Evolutionary conservation across 2,113 vertebrate species (phyloP), one percentile per base, ranked within the genome.

Genomic region (Hystrix brachyura): DNA sequence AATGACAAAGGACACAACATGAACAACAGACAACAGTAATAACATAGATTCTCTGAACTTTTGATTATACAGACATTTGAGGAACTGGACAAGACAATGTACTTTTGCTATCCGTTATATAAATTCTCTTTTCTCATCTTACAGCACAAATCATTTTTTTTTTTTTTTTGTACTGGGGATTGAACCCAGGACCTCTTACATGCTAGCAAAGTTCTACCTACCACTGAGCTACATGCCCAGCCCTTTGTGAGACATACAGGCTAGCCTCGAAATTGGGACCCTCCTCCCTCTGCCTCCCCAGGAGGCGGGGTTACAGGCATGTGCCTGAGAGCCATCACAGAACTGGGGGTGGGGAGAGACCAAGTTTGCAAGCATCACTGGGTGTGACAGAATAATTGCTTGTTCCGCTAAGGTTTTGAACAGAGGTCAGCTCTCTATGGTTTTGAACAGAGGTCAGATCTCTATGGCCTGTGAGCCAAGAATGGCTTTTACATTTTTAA

Each of bases 61-160:
- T 90, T 72, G 87, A 6, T 29, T 90, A 93, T 5, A 93, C 0
- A 91, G 0, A 11, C 7, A 67, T 64, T 10, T 32, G n/a, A 96
- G 43, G 62, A 96, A 96, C 59, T 82, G 84, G 91, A 74, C 13
- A 96, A 97, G 97, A 86, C 74, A 53, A 78, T 14, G 55, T 38
- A 51, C n/a, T 94, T 96, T 76, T 57, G 46, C 86, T 90, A 60
- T n/a, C 34, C 17, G 76, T 53, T 80, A 89, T 19, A 92, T 59
- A 94, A 95, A 82, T 67, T 80, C 48, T 89, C 25, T 97, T n/a
- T 29, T 97, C 53, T 55, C 92, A 91, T 94, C 79, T 78, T 51
- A 32, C 83, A 72, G 5, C 38, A 14, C 57, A 57, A 57, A 57
- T 15, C 3, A 9, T 57, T 60, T 93, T 29, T 91, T 65, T 32